Conservation (phyloP, 2,113 vertebrate species). For the Hipposideros armiger region DNA sequence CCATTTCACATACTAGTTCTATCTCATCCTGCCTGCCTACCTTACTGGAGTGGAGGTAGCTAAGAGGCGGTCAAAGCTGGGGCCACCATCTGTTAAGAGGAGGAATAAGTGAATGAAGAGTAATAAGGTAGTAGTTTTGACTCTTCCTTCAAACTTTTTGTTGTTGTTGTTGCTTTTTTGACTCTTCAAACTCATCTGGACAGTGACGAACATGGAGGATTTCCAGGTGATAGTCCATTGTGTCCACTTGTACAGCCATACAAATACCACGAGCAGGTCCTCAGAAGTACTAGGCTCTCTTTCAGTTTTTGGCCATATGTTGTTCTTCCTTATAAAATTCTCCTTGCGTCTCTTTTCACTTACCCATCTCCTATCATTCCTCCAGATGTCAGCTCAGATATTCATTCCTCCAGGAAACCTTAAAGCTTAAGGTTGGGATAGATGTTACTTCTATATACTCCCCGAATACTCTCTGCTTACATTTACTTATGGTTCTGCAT, state of each 20-base stretch:
- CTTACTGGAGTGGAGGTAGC: neutral
- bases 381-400: neutral
- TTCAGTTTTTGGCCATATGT: neutral
- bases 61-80: neutral
- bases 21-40: neutral
- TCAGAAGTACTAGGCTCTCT: neutral
- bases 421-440: neutral
- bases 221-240: neutral
- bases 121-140: neutral
- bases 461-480: neutral
- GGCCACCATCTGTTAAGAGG: neutral
- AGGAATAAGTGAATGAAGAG: neutral
- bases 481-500: neutral
- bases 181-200: neutral
- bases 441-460: neutral
- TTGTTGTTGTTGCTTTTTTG: neutral
- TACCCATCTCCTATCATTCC: neutral
- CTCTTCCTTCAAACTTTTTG: neutral
- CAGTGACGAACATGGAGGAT: neutral
- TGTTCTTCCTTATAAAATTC: slow-evolving; percentile 20
- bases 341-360: slow-evolving; percentile 29
- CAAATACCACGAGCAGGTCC: neutral
- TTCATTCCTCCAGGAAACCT: neutral
- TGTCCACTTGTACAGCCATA: neutral
- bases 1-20: neutral